Conservation (phyloP, 1,140 invertebrate genomes). For the Dermatophagoides farinae region DNA sequence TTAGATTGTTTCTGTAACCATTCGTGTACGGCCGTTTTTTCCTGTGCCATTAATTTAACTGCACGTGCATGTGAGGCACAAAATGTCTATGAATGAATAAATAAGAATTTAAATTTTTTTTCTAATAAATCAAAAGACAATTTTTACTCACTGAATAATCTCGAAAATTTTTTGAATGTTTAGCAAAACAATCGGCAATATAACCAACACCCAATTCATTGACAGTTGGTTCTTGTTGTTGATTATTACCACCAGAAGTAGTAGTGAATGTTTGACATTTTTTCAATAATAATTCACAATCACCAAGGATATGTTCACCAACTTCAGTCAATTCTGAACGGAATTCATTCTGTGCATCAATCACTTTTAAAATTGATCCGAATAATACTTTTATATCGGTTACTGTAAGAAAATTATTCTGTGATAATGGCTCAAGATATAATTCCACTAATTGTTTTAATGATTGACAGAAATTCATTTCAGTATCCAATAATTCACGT, state of each 20-base stretch:
- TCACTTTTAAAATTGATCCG: slow-evolving; percentile 92
- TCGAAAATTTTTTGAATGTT: slow-evolving; percentile 1
- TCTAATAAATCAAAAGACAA: background rate
- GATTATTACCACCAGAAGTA: background rate
- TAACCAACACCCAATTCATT: slow-evolving; percentile 1
- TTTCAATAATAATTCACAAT: background rate
- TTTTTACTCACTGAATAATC: slow-evolving; percentile 2
- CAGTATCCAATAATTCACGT: slow-evolving; percentile 88
- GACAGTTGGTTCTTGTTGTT: background rate
- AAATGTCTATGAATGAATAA: slow-evolving; percentile 36
- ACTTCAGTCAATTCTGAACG: background rate
- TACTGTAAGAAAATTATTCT: slow-evolving; percentile 75
- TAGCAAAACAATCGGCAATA: slow-evolving; percentile 5
- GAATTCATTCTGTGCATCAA: slow-evolving; percentile 85
- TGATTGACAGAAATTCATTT: slow-evolving; percentile 92
- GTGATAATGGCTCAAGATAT: slow-evolving; percentile 82
- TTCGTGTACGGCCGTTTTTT: slow-evolving; percentile 12
- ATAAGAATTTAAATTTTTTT: background rate
- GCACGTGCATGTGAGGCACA: slow-evolving; percentile 96
- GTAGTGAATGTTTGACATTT: background rate
- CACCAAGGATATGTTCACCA: background rate
- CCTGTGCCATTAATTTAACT: slow-evolving; percentile 64
- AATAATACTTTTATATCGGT: slow-evolving; percentile 86
- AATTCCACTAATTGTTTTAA: slow-evolving; percentile 83
- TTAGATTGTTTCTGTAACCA: slow-evolving; percentile 1